phyloP scores from a whole-genome alignment of 2,113 vertebrate genomes.

The Lepus americanus region DNA sequence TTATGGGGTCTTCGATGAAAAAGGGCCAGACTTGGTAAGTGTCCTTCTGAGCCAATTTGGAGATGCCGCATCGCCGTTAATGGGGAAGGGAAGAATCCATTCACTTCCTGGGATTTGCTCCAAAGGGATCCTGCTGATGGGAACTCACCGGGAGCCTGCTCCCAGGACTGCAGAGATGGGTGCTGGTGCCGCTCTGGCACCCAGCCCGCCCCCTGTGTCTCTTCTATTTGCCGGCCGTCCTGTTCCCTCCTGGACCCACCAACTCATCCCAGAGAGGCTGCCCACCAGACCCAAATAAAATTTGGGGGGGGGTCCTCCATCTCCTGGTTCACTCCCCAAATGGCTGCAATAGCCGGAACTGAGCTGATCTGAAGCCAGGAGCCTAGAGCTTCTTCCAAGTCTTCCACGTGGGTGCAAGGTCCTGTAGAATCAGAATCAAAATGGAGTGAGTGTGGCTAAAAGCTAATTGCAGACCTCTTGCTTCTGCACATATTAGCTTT shows the following conservation, averaged over 20 bases:
- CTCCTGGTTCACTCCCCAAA: too few relatives aligned
- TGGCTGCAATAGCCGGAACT: too few relatives aligned
- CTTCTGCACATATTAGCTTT: too few relatives aligned
- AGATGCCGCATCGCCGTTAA: not conserved
- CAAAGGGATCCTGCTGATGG: not conserved
- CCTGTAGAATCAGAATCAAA: too few relatives aligned
- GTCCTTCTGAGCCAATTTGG: not conserved
- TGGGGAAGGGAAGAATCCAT: not conserved
- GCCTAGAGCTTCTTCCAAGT: too few relatives aligned
- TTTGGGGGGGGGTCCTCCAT: too few relatives aligned
- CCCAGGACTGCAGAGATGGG: not conserved
- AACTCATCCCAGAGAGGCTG: not conserved
- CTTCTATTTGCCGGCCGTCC: not conserved
- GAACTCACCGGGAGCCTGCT: not conserved
- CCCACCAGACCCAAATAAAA: too few relatives aligned
- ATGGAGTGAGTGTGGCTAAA: too few relatives aligned
- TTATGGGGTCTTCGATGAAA: not conserved
- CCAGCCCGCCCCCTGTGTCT: not conserved
- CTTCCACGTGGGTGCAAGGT: too few relatives aligned
- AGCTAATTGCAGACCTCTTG: too few relatives aligned
- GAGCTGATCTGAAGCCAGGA: too few relatives aligned
- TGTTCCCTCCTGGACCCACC: not conserved
- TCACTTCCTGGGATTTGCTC: not conserved
- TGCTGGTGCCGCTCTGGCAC: too few relatives aligned
- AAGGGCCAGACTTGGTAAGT: not conserved